phyloP scores from a whole-genome alignment of 1,140 invertebrate species.

The Aphaenogaster floridana region DNA sequence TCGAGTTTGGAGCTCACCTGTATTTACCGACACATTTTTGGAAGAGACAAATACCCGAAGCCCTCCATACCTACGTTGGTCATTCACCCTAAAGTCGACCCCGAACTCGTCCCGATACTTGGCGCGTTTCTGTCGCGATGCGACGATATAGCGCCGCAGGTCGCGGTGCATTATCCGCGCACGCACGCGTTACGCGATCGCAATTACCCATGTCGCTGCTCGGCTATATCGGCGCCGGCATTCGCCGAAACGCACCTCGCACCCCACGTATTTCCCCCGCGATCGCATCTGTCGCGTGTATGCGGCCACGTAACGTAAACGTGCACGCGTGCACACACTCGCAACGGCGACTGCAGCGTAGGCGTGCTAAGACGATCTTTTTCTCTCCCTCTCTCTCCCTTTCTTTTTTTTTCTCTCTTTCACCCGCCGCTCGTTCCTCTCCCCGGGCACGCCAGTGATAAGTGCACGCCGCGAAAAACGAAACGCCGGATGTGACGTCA shows the following conservation, averaged over 20 bases:
- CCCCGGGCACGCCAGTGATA: constrained; percentile 66
- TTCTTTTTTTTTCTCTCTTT: not conserved
- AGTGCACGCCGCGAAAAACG: constrained; percentile 79
- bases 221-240: constrained; percentile 24
- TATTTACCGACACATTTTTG: constrained; percentile 54
- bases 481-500: constrained; percentile 82
- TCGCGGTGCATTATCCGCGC: not conserved
- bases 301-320: constrained; percentile 19
- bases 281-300: constrained; percentile 26
- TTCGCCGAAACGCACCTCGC: constrained; percentile 51
- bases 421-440: constrained; percentile 10
- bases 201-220: constrained; percentile 37
- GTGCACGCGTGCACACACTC: not conserved
- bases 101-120: constrained; percentile 8
- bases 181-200: constrained; percentile 21
- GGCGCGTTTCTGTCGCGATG: constrained; percentile 15
- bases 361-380: constrained; percentile 58
- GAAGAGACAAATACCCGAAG: constrained; percentile 18
- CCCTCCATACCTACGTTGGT: constrained; percentile 24
- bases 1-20: constrained; percentile 39
- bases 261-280: not conserved
- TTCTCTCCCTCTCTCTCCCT: not conserved
- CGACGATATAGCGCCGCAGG: not conserved
- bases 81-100: constrained; percentile 34
- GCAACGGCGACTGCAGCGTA: constrained; percentile 44